phyloP scores from a whole-genome alignment of 2,113 vertebrate genomes.

The Petrocephalus microphthalmus region DNA sequence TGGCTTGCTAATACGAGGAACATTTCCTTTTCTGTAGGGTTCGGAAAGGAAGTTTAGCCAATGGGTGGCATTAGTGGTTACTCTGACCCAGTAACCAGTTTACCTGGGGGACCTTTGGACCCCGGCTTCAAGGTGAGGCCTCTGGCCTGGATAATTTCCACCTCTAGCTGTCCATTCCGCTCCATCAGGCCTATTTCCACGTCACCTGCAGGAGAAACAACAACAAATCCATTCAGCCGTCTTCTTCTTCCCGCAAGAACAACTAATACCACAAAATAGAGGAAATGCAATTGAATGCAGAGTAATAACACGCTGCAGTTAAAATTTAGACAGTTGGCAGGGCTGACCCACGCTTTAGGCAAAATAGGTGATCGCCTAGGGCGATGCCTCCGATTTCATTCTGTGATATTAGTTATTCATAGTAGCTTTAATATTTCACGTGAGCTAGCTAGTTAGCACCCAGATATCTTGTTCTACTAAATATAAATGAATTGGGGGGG shows the following conservation, averaged over 20 bases:
- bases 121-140: constrained; percentile 90
- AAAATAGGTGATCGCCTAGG: neutral
- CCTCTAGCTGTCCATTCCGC: constrained; percentile 88
- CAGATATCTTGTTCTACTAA: neutral
- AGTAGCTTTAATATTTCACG: neutral
- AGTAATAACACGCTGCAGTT: neutral
- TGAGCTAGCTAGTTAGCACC: neutral
- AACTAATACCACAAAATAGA: neutral
- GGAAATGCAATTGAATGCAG: neutral
- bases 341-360: neutral
- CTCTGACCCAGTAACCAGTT: neutral
- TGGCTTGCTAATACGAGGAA: neutral
- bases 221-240: neutral
- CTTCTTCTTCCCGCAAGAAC: neutral
- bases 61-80: neutral
- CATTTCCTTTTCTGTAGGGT: neutral
- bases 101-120: constrained; percentile 93
- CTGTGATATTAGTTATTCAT: neutral
- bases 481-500: neutral
- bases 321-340: neutral
- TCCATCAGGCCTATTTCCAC: constrained; percentile 92
- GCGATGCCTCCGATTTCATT: neutral
- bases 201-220: constrained; percentile 66
- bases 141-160: constrained; percentile 94
- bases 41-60: neutral